These are phyloP conservation scores for Aethina tumida DNA, from an alignment of 1,140 invertebrate species.

Conservation along the genomic window DNA sequence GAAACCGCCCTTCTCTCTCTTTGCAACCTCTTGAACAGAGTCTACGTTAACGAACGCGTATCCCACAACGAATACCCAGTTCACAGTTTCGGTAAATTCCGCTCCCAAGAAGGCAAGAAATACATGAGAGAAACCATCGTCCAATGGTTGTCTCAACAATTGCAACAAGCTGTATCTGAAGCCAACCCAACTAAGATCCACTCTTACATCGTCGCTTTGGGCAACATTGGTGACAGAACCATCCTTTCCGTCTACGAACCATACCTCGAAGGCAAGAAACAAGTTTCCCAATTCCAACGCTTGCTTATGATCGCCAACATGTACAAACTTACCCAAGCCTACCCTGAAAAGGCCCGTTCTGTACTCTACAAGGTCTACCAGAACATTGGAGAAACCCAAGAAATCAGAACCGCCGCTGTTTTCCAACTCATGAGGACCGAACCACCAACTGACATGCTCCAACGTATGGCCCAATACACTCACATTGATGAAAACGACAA, in stretches of 20 bases:
- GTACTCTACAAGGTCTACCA: constrained; percentile 53
- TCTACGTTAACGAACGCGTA: constrained; percentile 42
- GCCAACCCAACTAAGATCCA: constrained; percentile 43
- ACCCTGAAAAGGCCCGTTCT: constrained; percentile 41
- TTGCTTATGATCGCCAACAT: constrained; percentile 46
- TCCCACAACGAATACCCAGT: constrained; percentile 48
- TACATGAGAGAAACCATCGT: constrained; percentile 45
- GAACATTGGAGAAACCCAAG: constrained; percentile 49
- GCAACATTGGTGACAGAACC: constrained; percentile 46
- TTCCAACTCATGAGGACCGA: constrained; percentile 43
- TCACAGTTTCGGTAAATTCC: constrained; percentile 46
- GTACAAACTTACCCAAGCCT: constrained; percentile 35
- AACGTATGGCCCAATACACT: constrained; percentile 54
- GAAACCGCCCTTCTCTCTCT: constrained; percentile 43
- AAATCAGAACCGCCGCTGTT: constrained; percentile 53
- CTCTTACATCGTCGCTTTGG: constrained; percentile 49
- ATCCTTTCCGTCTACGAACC: constrained; percentile 50
- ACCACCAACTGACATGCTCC: constrained; percentile 49
- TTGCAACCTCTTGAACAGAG: constrained; percentile 43
- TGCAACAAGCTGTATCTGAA: constrained; percentile 41
- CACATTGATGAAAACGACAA: constrained; percentile 49
- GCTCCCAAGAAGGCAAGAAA: constrained; percentile 35
- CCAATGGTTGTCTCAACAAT: constrained; percentile 40
- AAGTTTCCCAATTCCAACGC: constrained; percentile 45
- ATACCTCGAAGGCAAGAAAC: constrained; percentile 49